A percentile compares a stretch with the other conserved stretches of the same genome.
These are phyloP conservation scores for Alcedo quadribrachys DNA, from an alignment of 2,797 vertebrate genomes.

Conservation along the genomic window DNA sequence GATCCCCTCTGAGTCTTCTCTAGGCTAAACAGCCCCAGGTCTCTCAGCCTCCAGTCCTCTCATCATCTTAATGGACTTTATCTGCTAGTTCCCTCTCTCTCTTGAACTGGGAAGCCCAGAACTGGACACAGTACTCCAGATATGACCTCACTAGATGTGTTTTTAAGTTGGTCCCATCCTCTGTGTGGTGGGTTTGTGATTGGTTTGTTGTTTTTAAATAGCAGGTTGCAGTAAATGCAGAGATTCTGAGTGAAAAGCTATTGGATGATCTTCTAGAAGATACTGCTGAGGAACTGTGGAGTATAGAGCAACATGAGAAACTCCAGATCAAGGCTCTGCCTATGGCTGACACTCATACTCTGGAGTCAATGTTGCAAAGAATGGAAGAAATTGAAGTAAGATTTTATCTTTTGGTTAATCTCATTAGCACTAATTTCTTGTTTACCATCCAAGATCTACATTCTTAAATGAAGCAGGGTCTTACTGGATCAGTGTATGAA, in stretches of 20 bases:
- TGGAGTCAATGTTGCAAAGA: slow-evolving; percentile 91
- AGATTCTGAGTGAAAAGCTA: slow-evolving; percentile 68
- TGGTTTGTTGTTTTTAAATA: neutral
- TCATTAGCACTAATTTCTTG: neutral
- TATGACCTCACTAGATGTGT: neutral
- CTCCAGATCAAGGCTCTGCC: slow-evolving; percentile 43
- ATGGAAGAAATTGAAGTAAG: slow-evolving; percentile 97
- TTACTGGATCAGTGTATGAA: neutral
- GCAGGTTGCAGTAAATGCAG: slow-evolving; percentile 72
- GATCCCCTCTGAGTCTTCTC: no score
- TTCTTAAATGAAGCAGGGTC: neutral
- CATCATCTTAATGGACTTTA: no score
- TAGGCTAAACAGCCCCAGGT: no score
- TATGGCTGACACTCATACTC: slow-evolving; percentile 67
- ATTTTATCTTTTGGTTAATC: neutral
- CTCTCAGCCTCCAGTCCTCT: no score
- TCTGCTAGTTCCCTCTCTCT: no score
- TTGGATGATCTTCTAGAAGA: slow-evolving; percentile 81
- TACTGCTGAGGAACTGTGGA: slow-evolving; percentile 57
- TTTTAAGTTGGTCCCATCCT: neutral
- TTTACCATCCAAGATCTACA: neutral
- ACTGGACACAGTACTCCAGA: no score
- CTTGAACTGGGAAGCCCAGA: no score
- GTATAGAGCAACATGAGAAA: slow-evolving; percentile 52
- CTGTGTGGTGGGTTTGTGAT: neutral